phyloP scores from a whole-genome alignment of 92 coral and sea anemone genomes.

The Phenganax subtilis region DNA sequence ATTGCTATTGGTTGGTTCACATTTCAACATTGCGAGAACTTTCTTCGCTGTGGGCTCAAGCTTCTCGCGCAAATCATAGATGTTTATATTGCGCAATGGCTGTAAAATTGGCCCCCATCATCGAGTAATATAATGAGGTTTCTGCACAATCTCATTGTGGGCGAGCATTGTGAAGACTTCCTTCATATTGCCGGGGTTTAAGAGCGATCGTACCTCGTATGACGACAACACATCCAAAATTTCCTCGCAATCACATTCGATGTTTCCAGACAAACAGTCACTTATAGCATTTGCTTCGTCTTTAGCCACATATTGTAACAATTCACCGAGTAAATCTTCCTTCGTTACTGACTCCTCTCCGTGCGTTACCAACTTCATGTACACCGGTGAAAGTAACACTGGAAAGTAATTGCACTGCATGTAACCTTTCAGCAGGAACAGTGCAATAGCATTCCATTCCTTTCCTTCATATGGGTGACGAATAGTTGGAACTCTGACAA shows the following conservation, averaged over 20 bases:
- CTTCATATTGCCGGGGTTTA: not conserved
- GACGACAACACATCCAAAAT: constrained; percentile 5
- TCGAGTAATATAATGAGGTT: constrained; percentile 13
- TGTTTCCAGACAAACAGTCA: constrained; percentile 13
- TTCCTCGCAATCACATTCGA: constrained; percentile 16
- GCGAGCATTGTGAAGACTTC: constrained; percentile 11
- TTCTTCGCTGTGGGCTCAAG: constrained; percentile 16
- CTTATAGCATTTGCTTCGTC: constrained; percentile 17
- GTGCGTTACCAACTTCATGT: constrained; percentile 5
- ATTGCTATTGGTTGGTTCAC: not conserved
- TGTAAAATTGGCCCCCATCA: not conserved
- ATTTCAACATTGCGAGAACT: not conserved
- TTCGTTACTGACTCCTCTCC: constrained; percentile 6
- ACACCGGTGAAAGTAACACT: constrained; percentile 36
- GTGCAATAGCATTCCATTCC: constrained; percentile 47
- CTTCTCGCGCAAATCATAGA: not conserved
- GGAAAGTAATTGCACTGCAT: constrained; percentile 44
- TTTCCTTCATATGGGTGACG: constrained; percentile 39
- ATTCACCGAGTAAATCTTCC: not conserved
- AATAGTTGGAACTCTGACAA: constrained; percentile 46
- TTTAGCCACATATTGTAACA: not conserved
- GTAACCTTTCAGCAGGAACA: constrained; percentile 40
- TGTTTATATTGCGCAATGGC: not conserved
- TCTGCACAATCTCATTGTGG: constrained; percentile 18
- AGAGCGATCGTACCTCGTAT: not conserved